Base-by-base conservation (phyloP, 1,140 invertebrate species). In the Pteromalus puparum region DNA sequence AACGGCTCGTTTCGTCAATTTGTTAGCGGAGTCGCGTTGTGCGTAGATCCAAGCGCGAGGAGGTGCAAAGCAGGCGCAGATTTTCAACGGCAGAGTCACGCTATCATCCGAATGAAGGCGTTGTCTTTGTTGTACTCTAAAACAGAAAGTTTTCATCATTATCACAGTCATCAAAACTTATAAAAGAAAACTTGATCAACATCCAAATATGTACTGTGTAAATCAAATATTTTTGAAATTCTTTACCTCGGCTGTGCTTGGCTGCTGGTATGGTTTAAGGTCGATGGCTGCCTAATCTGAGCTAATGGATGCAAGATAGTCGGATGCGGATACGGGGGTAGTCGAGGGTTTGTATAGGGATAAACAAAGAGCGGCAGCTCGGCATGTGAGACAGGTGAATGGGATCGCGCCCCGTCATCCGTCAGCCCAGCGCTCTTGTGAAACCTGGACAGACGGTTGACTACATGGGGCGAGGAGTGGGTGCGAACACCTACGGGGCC, bases 371-470 rank as follows among this genome's bases (percentile, higher is more conserved):
- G 89, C 53, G 93, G 92, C 83, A 94, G 90, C 84, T 93, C 91
- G 12, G 91, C 90, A 68, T 94, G 92, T 24, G 95, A 94, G 0
- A 96, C 94, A 1, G 97, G 97, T 88, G 97, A 97, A 88, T 96
- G 96, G 30, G 95, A 95, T 85, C 94, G 93, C 13, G 95, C 90
- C 0, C 96, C 96, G 90, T 97, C 94, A 85, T 94, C 93, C 75
- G 95, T 96, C 61, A 99, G 92, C 12, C 99, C 99, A 77, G 98
- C 98, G 88, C 98, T 99, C 88, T 97, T 95, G 91, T 99, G 98
- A 93, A 99, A 99, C 88, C 98, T 94, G 87, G 98, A 99, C 87
- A 98, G 94, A 88, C 97, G 95, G 93, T 99, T 99, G 21, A 99
- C 98, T 87, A 99, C 98, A 91, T 98, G 96, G 80, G 97, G 95